Evolutionary conservation across 2,797 vertebrate species (phyloP), one percentile per base, ranked within the genome.

Genomic region (Arctocebus calabarensis): DNA sequence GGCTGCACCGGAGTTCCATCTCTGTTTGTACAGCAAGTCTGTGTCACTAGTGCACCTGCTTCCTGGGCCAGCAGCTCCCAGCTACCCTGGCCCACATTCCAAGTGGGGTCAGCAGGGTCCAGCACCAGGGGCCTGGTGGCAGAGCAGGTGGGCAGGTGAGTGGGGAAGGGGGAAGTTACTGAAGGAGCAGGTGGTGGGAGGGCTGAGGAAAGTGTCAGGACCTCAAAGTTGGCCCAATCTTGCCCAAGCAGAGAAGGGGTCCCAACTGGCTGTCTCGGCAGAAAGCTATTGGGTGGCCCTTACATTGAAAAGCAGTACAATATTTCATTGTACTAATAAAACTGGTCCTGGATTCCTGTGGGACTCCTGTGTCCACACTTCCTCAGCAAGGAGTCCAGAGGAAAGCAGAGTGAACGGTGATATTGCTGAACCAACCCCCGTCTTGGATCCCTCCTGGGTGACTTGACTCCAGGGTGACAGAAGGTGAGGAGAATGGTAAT

Each of bases 21-120:
- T 14, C 45, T 32, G 40, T n/a, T 68, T 48, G 27, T 27, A 61
- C 37, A 25, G 78, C 92, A 96, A 68, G 85, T 55, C 37, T 84
- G 91, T 0, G 25, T 77, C 71, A 17, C 83, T 57, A 95, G 74
- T 16, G 34, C 0, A 2, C 22, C 16, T 0, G 98, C 98, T 75
- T 57, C 84, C 32, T 0, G 3, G 0, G 97, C 98, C 92, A 98
- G 12, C 61, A 95, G 84, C 16, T 64, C 5, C 98, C 98, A 98
- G 12, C 37, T 2, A 37, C 12, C 77, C 62, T 92, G 95, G n/a
- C 97, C 98, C 84, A 98, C 94, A 3, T 98, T 98, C 43, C 97
- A 98, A 0, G 98, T 98, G 55, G 98, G 98, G 85, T 98, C 98
- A 0, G 98, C 98, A 0, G 98, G 98, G 34, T 98, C 98, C 86